Evolutionary conservation across 2,797 vertebrate genomes (phyloP).

Genomic region (Crax fasciolata): DNA sequence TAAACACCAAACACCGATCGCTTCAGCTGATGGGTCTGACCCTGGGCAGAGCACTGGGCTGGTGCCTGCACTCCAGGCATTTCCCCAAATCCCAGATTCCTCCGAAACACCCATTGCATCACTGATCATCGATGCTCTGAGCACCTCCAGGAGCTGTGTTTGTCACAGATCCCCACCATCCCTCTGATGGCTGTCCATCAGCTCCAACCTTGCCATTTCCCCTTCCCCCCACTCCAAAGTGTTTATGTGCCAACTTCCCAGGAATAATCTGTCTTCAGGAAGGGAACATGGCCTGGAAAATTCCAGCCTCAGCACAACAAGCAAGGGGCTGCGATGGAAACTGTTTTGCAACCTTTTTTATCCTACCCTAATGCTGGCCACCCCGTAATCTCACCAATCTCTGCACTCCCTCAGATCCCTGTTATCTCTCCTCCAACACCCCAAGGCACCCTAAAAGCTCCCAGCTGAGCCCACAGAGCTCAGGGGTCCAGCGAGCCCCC

Average conservation of each 20-base stretch:
- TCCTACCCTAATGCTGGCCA: neutral
- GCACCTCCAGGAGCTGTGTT: neutral
- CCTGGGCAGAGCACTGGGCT: neutral
- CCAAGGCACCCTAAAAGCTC: neutral
- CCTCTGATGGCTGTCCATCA: too few relatives aligned
- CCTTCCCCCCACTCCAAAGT: neutral
- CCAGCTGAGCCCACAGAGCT: neutral
- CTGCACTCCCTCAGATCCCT: neutral
- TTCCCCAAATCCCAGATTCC: neutral
- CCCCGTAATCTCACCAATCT: neutral
- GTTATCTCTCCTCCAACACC: neutral
- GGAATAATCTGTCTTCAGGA: neutral
- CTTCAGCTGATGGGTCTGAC: fast-evolving
- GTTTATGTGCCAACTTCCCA: fast-evolving
- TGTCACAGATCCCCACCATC: neutral
- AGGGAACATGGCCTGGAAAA: neutral
- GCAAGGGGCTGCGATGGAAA: slow-evolving; percentile 27
- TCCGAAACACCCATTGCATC: neutral
- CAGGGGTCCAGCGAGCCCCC: neutral
- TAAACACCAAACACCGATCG: fast-evolving
- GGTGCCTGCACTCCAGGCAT: neutral
- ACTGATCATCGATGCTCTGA: neutral
- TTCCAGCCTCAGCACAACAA: neutral
- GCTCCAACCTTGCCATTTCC: neutral
- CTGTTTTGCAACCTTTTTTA: slow-evolving; percentile 26